Evolutionary conservation across 1,140 invertebrate species (phyloP).

Genomic region (Andrena cerasifolii): DNA sequence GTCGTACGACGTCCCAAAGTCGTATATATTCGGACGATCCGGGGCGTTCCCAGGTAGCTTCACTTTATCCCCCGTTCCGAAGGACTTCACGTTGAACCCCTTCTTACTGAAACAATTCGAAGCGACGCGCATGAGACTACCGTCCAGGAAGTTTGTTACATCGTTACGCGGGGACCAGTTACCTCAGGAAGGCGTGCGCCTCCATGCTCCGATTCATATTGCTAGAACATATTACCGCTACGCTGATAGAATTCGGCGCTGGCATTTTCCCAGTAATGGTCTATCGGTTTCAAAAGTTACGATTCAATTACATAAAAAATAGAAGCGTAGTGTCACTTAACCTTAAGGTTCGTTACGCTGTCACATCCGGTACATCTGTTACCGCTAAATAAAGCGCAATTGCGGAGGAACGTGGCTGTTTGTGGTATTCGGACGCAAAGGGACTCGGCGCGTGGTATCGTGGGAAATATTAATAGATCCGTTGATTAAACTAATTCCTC

Average conservation of each 20-base stretch:
- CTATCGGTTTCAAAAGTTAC: conserved; percentile 15
- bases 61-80: conserved; percentile 98
- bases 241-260: conserved; percentile 85
- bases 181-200: conserved; percentile 96
- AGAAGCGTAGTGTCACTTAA: conserved; percentile 37
- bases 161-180: conserved; percentile 38
- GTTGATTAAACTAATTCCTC: not conserved
- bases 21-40: conserved; percentile 98
- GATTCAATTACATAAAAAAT: conserved; percentile 29
- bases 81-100: conserved; percentile 97
- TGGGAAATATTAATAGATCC: not conserved
- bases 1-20: conserved; percentile 98
- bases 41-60: conserved; percentile 97
- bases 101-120: conserved; percentile 89
- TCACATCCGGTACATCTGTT: conserved; percentile 46
- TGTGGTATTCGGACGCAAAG: not conserved
- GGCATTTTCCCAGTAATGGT: conserved; percentile 72
- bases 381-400: conserved; percentile 12
- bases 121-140: not conserved
- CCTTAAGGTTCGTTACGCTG: conserved; percentile 38
- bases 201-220: conserved; percentile 99
- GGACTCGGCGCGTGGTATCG: not conserved
- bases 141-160: not conserved
- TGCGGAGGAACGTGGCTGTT: not conserved
- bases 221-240: conserved; percentile 98